Evolutionary conservation across 2,888 invertebrate genomes (phyloP), one percentile per base, ranked within the genome.

Genomic region (Yponomeuta malinellus): DNA sequence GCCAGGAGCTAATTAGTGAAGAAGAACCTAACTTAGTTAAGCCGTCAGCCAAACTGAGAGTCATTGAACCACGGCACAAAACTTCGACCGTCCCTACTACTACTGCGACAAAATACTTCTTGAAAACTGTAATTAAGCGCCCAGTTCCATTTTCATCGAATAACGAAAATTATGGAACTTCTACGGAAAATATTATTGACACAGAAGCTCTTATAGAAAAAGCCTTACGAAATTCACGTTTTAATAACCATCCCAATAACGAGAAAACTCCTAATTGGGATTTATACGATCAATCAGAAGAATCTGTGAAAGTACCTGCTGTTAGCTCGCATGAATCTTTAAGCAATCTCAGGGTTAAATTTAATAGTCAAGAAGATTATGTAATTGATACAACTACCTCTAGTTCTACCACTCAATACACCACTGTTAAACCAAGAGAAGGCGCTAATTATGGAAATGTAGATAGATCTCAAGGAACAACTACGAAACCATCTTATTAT

Each of bases 311-410:
- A 63, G 85, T 89, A 74, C 88, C 93, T 29, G 81, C 86, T 66
- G 87, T 93, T 10, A 93, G 93, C 0, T 93, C 94, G 0, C 94
- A 91, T 73, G 91, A 89, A 77, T 90, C 93, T 52, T 78, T 93
- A 43, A 90, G 91, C 74, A 93, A 90, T 74, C 80, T 93, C 43
- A 80, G 92, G 74, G 74, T 74, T 72, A 63, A 74, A 73, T 72
- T 82, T 80, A 72, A 74, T 65, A 23, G 8, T 31, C 75, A 79
- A 52, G 78, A 82, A 48, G 78, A 79, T 70, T 72, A 74, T 48
- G 72, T 75, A 12, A 75, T 78, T 63, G 80, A 81, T 70, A 78
- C 83, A 68, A 81, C 82, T 33, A 82, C 79, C 73, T 79, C 83
- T 63, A 75, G 79, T 48, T 76, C 83, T 29, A 79, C 82, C 23